Evolutionary conservation across 1,140 invertebrate species (phyloP), one percentile per base, ranked within the genome.

Genomic region (Drusus annulatus): DNA sequence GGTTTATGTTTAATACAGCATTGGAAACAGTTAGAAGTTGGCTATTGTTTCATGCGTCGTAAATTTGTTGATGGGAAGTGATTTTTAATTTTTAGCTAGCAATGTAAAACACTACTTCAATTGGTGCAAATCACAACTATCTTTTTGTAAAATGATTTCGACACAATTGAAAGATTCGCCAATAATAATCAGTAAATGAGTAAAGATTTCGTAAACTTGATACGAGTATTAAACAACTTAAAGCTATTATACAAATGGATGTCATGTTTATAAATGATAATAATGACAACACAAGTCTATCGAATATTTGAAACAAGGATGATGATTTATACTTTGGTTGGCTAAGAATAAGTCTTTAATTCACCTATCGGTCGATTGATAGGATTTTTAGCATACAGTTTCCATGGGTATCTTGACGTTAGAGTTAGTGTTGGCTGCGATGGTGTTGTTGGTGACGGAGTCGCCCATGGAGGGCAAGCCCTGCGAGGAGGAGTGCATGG

Each of bases 391-490:
- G 85, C 90, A 91, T 83, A 91, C 89, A 36, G 91, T 91, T 85
- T 91, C 91, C 89, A 91, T 90, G 75, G 87, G 86, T 83, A 88
- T 85, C 84, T 88, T 88, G 83, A 84, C 77, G n/a, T 62, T 74
- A 63, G 86, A 69, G 19, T 68, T 68, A 23, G 79, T 87, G 80
- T 90, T 90, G 84, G 93, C 93, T 79, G 93, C 93, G 74, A 92
- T 91, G 36, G 93, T 94, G 82, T 94, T 94, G 86, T 94, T 92
- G 68, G 93, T 94, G 58, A 94, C 90, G 52, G 92, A 93, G 84
- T 94, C 94, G 28, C 93, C 93, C 88, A 94, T 92, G 31, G 94
- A 95, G 23, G 94, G 94, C 87, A 94, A 89, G 21, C 94, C 94
- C 86, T 95, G 94, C 31, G 94, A 95, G 80, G 92, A 93, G 78